These are phyloP conservation scores for Falco columbarius DNA, from an alignment of 2,797 vertebrate genomes.

Conservation along the genomic window DNA sequence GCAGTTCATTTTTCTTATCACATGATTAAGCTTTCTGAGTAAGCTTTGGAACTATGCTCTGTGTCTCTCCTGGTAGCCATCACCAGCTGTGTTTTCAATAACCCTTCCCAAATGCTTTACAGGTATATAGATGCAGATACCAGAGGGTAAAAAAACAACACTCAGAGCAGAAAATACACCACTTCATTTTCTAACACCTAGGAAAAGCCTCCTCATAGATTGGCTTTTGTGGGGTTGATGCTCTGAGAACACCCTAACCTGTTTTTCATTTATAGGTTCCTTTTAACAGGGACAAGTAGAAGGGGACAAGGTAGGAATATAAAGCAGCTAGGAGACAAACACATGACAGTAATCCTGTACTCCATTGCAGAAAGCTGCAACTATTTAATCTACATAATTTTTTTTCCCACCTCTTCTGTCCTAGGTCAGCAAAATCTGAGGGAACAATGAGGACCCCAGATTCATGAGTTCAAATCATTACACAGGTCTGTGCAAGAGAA, in stretches of 20 bases:
- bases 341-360: neutral
- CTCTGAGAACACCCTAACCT: neutral
- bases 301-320: neutral
- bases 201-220: neutral
- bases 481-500: neutral
- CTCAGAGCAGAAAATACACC: neutral
- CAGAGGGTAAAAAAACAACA: neutral
- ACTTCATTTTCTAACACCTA: neutral
- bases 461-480: neutral
- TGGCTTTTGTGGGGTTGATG: neutral
- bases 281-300: neutral
- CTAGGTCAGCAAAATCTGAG: neutral
- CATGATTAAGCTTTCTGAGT: neutral
- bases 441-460: neutral
- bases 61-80: neutral
- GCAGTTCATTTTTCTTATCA: neutral
- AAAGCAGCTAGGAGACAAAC: neutral
- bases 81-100: slow-evolving; percentile 25
- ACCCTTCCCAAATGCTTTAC: neutral
- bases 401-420: neutral
- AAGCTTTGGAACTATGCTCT: neutral
- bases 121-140: neutral
- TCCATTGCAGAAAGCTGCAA: neutral
- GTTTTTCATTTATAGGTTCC: neutral
- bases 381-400: neutral